phyloP scores from a whole-genome alignment of 23 tunicate genomes.

The Diplosoma virens region DNA sequence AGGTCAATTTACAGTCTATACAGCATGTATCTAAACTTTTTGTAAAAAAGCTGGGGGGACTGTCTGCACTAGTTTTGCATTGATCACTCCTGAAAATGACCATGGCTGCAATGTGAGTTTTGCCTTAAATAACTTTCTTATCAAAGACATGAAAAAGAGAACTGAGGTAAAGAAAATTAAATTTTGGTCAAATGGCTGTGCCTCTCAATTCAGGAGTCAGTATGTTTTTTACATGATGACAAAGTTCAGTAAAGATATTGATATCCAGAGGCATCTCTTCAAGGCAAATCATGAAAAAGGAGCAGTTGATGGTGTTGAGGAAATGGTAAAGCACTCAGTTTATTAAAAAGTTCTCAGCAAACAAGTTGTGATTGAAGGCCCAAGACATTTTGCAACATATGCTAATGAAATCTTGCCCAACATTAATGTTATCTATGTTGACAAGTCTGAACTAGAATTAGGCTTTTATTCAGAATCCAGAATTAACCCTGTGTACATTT shows the following conservation, averaged over 20 bases:
- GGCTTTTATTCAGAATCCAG: not conserved
- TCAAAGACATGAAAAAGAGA: not conserved
- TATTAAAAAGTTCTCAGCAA: not conserved
- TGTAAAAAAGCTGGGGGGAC: not conserved
- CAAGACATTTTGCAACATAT: not conserved
- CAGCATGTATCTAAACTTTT: not conserved
- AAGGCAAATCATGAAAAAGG: constrained; percentile 12
- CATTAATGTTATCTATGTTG: too few species aligned
- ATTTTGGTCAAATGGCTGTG: not conserved
- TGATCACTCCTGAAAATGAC: not conserved
- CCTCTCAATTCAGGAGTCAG: too few species aligned
- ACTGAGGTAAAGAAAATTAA: not conserved
- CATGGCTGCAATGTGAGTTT: not conserved
- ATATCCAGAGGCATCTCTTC: not conserved
- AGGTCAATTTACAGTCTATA: not conserved
- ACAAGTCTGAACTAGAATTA: not conserved
- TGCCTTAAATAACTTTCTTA: not conserved
- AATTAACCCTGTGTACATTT: not conserved
- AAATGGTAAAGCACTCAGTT: not conserved
- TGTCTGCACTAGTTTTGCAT: not conserved
- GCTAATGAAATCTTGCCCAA: too few species aligned
- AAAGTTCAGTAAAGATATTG: not conserved
- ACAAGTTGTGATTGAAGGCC: not conserved
- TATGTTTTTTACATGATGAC: not conserved
- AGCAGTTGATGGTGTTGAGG: not conserved